These are phyloP conservation scores for Furcifer pardalis DNA, from an alignment of 2,797 vertebrate genomes.

Conservation along the genomic window DNA sequence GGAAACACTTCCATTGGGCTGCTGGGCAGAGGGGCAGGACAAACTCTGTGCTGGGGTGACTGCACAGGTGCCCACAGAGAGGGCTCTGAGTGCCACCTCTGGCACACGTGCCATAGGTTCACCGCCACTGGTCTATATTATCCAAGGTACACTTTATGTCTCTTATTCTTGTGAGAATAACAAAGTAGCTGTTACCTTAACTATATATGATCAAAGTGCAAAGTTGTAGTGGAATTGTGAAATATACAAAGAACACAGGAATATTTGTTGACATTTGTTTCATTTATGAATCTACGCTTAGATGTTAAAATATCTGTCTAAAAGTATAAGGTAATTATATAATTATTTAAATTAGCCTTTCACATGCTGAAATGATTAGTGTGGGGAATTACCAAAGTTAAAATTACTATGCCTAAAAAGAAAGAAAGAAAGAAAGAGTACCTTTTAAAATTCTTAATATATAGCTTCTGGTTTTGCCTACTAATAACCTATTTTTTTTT, in stretches of 20 bases:
- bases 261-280: background rate
- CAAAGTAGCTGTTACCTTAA: background rate
- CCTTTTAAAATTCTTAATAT: conserved; percentile 5
- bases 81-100: no score
- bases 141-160: background rate
- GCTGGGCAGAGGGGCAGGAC: no score
- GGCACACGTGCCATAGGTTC: no score
- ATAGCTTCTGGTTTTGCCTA: conserved; percentile 16
- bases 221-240: background rate
- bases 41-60: no score
- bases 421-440: background rate
- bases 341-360: background rate
- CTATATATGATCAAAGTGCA: background rate
- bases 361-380: conserved; percentile 18
- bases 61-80: no score
- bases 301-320: conserved; percentile 7
- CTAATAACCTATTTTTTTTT: conserved; percentile 18
- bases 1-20: no score
- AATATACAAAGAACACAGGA: fast-evolving
- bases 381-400: conserved; percentile 17
- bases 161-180: background rate
- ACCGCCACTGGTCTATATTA: no score
- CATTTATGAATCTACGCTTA: background rate
- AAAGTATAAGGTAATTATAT: fast-evolving
- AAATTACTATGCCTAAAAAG: background rate